These are phyloP conservation scores for Apamea crenata DNA, from an alignment of 2,888 invertebrate genomes.

Conservation along the genomic window DNA sequence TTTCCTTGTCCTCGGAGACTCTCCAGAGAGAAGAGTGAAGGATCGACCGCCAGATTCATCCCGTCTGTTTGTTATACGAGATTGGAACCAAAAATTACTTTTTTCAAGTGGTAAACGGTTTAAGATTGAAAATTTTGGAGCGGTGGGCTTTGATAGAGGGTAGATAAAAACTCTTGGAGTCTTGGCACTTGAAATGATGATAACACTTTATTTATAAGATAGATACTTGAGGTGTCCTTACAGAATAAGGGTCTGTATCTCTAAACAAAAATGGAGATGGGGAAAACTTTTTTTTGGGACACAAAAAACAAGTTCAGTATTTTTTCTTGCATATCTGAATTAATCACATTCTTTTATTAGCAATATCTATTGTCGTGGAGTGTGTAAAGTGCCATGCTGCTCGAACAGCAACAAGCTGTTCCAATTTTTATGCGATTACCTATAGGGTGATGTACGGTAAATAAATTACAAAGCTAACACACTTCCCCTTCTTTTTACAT, in stretches of 20 bases:
- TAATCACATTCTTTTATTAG: background rate
- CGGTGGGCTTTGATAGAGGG: slow-evolving; percentile 16
- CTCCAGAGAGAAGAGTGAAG: slow-evolving; percentile 50
- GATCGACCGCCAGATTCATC: slow-evolving; percentile 58
- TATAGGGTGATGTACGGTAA: background rate
- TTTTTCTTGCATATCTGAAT: background rate
- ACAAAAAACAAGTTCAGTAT: background rate
- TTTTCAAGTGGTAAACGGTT: slow-evolving; percentile 51
- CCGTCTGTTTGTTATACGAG: slow-evolving; percentile 53
- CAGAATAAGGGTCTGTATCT: background rate
- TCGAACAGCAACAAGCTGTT: background rate
- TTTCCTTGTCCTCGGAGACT: slow-evolving; percentile 70
- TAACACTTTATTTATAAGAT: slow-evolving; percentile 14
- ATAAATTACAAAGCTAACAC: background rate
- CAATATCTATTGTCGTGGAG: background rate
- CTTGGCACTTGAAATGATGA: slow-evolving; percentile 11
- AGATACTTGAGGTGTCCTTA: slow-evolving; percentile 18
- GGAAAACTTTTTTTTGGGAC: background rate
- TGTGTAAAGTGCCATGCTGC: background rate
- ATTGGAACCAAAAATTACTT: slow-evolving; percentile 57
- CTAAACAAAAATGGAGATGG: background rate
- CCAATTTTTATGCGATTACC: background rate
- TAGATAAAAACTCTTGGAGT: slow-evolving; percentile 19
- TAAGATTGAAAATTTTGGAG: slow-evolving; percentile 24
- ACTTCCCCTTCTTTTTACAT: background rate